A percentile compares a stretch with the other conserved stretches of the same genome.
Evolutionary conservation across 2,113 vertebrate species (phyloP).

Genomic region (Apodemus speciosus): DNA sequence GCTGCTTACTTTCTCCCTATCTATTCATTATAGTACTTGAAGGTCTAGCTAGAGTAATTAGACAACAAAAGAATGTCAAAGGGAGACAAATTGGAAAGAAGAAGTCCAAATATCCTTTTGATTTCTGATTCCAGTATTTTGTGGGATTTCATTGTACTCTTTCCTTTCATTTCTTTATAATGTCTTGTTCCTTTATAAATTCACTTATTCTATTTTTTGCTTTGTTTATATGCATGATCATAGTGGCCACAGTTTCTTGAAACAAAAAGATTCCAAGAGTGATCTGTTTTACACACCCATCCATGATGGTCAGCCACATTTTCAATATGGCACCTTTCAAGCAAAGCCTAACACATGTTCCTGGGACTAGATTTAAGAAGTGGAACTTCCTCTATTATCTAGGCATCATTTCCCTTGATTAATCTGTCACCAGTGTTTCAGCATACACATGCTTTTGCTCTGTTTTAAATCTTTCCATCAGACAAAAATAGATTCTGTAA

Average conservation of each 20-base stretch:
- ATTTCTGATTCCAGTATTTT: background rate
- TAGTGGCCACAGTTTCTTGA: background rate
- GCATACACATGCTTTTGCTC: background rate
- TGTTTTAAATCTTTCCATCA: conserved; percentile 56
- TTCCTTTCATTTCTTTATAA: background rate
- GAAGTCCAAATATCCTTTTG: background rate
- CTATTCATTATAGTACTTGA: too few species aligned
- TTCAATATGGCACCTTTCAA: conserved; percentile 26
- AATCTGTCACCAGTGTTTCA: conserved; percentile 16
- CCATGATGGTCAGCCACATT: background rate
- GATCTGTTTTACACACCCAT: background rate
- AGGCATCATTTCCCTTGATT: background rate
- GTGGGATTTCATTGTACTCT: background rate
- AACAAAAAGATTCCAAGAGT: background rate
- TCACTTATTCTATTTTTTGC: background rate
- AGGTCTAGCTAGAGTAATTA: too few species aligned
- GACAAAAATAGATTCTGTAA: conserved; percentile 65
- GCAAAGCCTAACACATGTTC: background rate
- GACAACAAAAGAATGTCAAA: too few species aligned
- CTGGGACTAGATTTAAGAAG: background rate
- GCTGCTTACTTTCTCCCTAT: too few species aligned
- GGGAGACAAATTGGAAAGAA: too few species aligned
- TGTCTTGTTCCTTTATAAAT: background rate
- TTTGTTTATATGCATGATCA: background rate
- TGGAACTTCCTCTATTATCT: background rate